A percentile compares a stretch with the other conserved stretches of the same genome.
Conservation (phyloP, 2,113 vertebrate genomes). For the Pterocles gutturalis region DNA sequence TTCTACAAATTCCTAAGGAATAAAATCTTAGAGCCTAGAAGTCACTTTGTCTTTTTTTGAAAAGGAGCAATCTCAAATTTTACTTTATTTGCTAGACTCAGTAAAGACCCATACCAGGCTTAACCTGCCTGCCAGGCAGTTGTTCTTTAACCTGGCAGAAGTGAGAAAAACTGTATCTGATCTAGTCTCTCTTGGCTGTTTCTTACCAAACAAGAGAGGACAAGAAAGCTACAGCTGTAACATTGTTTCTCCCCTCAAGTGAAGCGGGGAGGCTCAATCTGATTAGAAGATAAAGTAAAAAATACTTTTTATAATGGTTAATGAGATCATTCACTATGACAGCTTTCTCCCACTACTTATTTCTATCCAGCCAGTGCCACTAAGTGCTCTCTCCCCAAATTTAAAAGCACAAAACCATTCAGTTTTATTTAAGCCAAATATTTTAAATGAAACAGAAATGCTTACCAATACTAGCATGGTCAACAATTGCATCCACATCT, state of each 20-base stretch:
- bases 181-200: background rate
- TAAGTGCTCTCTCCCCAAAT: background rate
- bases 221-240: background rate
- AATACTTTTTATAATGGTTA: background rate
- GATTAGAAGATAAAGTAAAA: background rate
- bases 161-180: background rate
- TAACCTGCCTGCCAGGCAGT: background rate
- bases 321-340: background rate
- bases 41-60: background rate
- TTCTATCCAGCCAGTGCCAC: background rate
- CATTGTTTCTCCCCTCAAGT: background rate
- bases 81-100: background rate
- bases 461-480: conserved; percentile 96
- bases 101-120: background rate
- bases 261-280: background rate
- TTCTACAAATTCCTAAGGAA: background rate
- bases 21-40: background rate
- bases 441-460: background rate
- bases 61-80: background rate
- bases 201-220: background rate
- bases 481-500: conserved; percentile 91
- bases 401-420: background rate
- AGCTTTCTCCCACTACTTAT: background rate
- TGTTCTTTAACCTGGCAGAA: background rate
- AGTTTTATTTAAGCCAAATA: background rate